Evolutionary conservation across 2,113 vertebrate species (phyloP).

Genomic region (Elephantulus edwardii): DNA sequence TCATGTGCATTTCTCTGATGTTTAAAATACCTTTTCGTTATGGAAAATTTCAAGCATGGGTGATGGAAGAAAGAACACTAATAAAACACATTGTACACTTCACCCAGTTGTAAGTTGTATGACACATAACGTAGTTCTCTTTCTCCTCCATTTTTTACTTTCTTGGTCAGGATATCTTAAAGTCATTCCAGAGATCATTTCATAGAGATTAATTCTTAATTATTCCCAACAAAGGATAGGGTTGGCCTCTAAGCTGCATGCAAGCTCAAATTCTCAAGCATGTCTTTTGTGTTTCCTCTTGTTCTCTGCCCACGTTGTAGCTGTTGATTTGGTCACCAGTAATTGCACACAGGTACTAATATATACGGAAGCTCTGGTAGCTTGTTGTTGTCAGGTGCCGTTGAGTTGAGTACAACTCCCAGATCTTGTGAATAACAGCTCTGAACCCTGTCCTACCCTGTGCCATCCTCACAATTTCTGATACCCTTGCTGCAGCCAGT

Average conservation of each 20-base stretch:
- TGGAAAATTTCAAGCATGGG: background rate
- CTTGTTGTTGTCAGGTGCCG: no score
- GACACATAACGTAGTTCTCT: background rate
- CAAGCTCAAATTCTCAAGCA: background rate
- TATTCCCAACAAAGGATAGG: background rate
- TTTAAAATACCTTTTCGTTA: background rate
- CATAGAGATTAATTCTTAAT: background rate
- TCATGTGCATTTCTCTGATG: no score
- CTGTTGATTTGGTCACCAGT: background rate
- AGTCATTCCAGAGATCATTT: background rate
- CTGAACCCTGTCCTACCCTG: no score
- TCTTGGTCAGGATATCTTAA: background rate
- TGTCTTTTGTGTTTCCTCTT: background rate
- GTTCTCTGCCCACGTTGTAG: background rate
- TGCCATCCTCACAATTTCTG: no score
- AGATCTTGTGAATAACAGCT: no score
- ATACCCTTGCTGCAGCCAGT: no score
- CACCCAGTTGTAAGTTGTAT: background rate
- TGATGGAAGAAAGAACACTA: background rate
- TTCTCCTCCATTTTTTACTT: background rate
- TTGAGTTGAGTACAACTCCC: no score
- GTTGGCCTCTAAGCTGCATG: background rate
- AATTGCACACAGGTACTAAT: background rate
- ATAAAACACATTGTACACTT: background rate
- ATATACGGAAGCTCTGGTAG: no score